These are phyloP conservation scores for Lichenostomus cassidix DNA, from an alignment of 2,113 vertebrate genomes.

Conservation along the genomic window DNA sequence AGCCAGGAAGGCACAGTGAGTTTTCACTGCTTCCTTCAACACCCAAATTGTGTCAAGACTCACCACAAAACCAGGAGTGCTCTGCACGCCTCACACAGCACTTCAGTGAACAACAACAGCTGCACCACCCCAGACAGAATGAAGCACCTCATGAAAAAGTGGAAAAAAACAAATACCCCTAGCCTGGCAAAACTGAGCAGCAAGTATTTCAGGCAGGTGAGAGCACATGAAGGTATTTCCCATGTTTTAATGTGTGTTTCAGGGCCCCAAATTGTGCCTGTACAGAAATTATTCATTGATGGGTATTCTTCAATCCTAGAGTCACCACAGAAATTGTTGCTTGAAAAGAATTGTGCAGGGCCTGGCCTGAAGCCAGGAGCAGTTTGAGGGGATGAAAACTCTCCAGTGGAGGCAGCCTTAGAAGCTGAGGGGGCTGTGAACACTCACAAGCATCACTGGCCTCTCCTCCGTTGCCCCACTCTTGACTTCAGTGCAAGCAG, in stretches of 20 bases:
- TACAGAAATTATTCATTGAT: fast-evolving
- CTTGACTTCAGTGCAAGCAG: background rate
- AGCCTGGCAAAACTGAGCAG: background rate
- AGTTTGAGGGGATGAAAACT: background rate
- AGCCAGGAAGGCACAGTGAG: background rate
- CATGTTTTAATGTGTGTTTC: background rate
- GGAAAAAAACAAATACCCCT: background rate
- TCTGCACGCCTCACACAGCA: background rate
- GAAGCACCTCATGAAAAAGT: background rate
- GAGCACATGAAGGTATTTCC: background rate
- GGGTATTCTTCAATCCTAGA: background rate
- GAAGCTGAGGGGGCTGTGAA: background rate
- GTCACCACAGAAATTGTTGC: background rate
- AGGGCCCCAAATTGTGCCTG: fast-evolving
- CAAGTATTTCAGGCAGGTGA: background rate
- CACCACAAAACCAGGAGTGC: background rate
- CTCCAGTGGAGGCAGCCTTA: background rate
- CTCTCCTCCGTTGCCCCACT: background rate
- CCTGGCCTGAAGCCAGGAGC: background rate
- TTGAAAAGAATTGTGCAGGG: background rate
- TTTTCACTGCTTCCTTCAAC: background rate
- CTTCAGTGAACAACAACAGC: background rate
- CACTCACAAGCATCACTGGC: fast-evolving
- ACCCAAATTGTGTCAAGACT: background rate
- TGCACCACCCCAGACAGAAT: background rate